Evolutionary conservation across 1,140 invertebrate genomes (phyloP), one percentile per base, ranked within the genome.

Genomic region (Calephelis nemesis): DNA sequence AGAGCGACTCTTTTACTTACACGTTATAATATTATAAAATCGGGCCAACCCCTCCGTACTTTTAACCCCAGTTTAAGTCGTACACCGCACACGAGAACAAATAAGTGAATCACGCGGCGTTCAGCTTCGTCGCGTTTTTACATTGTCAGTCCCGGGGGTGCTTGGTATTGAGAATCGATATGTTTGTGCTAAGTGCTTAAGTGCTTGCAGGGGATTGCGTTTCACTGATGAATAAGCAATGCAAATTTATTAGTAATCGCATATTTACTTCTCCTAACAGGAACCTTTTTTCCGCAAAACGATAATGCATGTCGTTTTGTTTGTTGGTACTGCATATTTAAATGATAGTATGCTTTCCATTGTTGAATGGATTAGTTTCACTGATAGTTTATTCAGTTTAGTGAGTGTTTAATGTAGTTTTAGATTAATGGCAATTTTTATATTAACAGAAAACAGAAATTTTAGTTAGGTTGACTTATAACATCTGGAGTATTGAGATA

Each of bases 141-240:
- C 85, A 86, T 84, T 84, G 87, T 85, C 77, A 79, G 80, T 85
- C 85, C 87, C 87, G 68, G 74, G 85, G 85, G 87, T 77, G 81
- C 73, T 75, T 75, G 74, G 76, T 77, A 85, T 87, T 83, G 78
- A 87, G 76, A 88, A 87, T 86, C 88, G 87, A 90, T 90, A 87
- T 88, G 85, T 88, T 87, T 87, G 81, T 75, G 74, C 78, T 88
- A 87, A 90, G 88, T 88, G 88, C 85, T 88, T 88, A 88, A 91
- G 86, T 91, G 85, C 84, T 86, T 82, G 74, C 82, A 78, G 81
- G 83, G 86, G 84, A 87, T 82, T 82, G 78, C 79, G 77, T 86
- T 87, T 81, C 78, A 82, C 78, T 86, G 83, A 85, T 86, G 84
- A 84, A 87, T 88, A 88, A 85, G 78, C 85, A 87, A 88, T 84